phyloP scores from a whole-genome alignment of 2,797 vertebrate genomes.

The Distichodus sexfasciatus region DNA sequence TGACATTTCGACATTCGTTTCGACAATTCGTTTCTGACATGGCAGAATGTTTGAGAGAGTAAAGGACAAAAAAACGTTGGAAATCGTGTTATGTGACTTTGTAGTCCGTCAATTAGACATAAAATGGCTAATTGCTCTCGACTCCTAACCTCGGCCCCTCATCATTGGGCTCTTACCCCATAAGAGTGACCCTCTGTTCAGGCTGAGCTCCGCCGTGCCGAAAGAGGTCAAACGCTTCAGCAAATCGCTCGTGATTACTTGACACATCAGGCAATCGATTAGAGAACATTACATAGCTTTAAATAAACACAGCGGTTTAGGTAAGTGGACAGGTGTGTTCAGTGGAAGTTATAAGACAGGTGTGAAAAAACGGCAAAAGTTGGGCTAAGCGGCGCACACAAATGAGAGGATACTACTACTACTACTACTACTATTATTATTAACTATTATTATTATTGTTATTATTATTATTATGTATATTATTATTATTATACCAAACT shows the following conservation, averaged over 20 bases:
- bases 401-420: not conserved
- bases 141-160: conserved; percentile 68
- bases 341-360: not conserved
- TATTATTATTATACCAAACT: no score
- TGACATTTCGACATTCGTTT: no score
- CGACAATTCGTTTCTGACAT: not conserved
- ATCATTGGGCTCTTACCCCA: conserved; percentile 66
- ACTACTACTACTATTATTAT: not conserved
- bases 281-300: conserved; percentile 71
- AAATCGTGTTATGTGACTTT: conserved; percentile 63
- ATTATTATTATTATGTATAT: no score
- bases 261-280: conserved; percentile 75
- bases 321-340: conserved; percentile 1
- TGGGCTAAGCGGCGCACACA: not conserved
- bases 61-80: no score
- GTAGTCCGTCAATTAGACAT: conserved; percentile 70
- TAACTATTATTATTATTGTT: not conserved
- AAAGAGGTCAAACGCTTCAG: conserved; percentile 70
- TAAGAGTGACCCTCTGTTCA: conserved; percentile 54
- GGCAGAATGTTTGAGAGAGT: not conserved
- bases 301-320: conserved; percentile 62
- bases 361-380: not conserved
- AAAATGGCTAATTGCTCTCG: conserved; percentile 77
- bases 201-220: conserved; percentile 58
- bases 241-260: conserved; percentile 72